A percentile compares a stretch with the other conserved stretches of the same genome.
These are phyloP conservation scores for Chaetophractus vellerosus DNA, from an alignment of 2,797 vertebrate genomes.

Conservation along the genomic window DNA sequence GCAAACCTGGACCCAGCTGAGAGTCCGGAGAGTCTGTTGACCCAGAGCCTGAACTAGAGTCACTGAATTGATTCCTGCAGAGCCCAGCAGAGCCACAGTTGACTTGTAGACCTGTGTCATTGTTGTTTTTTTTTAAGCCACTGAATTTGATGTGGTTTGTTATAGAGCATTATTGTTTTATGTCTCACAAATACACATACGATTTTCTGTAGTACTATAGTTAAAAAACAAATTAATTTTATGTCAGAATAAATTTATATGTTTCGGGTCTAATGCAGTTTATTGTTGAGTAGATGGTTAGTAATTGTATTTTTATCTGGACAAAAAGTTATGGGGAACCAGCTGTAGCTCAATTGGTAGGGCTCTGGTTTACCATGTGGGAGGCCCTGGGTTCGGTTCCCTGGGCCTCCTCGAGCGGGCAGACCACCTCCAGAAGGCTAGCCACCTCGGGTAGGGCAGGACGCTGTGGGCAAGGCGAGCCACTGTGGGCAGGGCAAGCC, in stretches of 20 bases:
- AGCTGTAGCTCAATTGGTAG: too few species aligned
- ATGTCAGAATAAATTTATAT: background rate
- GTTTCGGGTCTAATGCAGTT: background rate
- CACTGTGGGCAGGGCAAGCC: too few species aligned
- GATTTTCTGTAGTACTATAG: background rate
- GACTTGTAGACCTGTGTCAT: background rate
- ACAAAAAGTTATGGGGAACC: too few species aligned
- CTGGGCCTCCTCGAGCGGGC: too few species aligned
- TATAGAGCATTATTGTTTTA: background rate
- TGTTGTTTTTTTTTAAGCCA: background rate
- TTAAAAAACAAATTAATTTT: slow-evolving; percentile 3
- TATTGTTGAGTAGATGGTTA: background rate
- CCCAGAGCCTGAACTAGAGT: background rate
- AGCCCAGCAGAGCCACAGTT: background rate
- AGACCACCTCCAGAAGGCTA: too few species aligned
- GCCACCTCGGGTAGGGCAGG: too few species aligned
- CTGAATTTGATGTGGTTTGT: background rate
- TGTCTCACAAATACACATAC: background rate
- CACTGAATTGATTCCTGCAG: background rate
- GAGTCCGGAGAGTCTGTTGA: background rate
- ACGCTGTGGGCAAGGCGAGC: too few species aligned
- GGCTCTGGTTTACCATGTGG: too few species aligned
- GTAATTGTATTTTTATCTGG: background rate
- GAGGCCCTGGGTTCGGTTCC: too few species aligned
- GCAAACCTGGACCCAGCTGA: background rate